phyloP scores from a whole-genome alignment of 2,888 invertebrate genomes.

The Sarcophaga carnaria region DNA sequence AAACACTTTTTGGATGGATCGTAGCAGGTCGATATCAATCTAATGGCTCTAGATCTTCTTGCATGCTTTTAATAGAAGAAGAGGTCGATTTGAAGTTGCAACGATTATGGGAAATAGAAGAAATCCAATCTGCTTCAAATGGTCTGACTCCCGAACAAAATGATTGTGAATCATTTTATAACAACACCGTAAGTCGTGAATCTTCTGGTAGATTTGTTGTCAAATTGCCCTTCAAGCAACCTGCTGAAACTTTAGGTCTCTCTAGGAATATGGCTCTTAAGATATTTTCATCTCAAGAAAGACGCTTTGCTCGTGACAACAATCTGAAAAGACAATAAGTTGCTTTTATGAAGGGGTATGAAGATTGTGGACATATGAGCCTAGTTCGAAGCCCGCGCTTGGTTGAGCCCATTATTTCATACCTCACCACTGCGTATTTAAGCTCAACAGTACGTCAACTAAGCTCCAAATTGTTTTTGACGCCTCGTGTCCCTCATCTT shows the following conservation, averaged over 20 bases:
- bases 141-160: slow-evolving; percentile 44
- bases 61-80: slow-evolving; percentile 36
- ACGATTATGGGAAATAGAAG: slow-evolving; percentile 39
- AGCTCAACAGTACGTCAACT: too few species aligned
- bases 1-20: slow-evolving; percentile 69
- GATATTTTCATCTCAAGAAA: slow-evolving; percentile 61
- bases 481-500: neutral
- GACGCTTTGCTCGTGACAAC: slow-evolving; percentile 37
- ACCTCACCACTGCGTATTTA: too few species aligned
- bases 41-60: slow-evolving; percentile 1
- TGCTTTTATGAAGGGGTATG: slow-evolving; percentile 57
- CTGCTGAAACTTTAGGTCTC: slow-evolving; percentile 45
- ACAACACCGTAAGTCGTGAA: slow-evolving; percentile 25
- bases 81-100: slow-evolving; percentile 23
- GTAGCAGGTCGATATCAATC: slow-evolving; percentile 59
- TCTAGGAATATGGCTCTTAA: slow-evolving; percentile 55
- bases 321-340: slow-evolving; percentile 58
- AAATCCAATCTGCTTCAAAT: neutral
- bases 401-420: too few species aligned
- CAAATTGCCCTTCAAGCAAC: slow-evolving; percentile 59
- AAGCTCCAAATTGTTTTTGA: too few species aligned
- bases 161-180: slow-evolving; percentile 49
- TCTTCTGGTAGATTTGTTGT: slow-evolving; percentile 51
- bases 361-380: too few species aligned
- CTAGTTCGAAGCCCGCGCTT: too few species aligned